A percentile compares a stretch with the other conserved stretches of the same genome.
Conservation (phyloP, 2,113 vertebrate genomes). For the Malurus elegans region DNA sequence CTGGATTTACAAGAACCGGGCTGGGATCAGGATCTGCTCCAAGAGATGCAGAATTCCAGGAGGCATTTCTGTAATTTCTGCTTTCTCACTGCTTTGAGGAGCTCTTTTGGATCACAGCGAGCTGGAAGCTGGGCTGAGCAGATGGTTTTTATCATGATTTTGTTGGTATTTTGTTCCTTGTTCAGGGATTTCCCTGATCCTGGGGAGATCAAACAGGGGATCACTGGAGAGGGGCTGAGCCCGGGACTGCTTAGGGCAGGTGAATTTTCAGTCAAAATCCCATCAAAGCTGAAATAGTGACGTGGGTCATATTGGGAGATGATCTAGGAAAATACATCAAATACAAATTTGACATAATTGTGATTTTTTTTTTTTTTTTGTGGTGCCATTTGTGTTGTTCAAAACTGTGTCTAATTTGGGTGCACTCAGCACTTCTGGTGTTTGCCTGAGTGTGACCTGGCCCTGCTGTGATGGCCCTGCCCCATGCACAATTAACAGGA, state of each 20-base stretch:
- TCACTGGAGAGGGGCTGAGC: not conserved
- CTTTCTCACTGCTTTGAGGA: not conserved
- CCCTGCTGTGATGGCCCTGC: not conserved
- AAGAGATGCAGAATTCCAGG: not conserved
- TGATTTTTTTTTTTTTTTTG: not conserved
- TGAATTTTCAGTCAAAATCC: not conserved
- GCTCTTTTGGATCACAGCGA: not conserved
- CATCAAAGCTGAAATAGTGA: not conserved
- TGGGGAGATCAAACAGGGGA: not conserved
- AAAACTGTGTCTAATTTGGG: not conserved
- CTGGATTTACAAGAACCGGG: not conserved
- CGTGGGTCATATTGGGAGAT: not conserved
- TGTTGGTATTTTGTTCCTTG: no score
- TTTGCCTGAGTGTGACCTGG: not conserved
- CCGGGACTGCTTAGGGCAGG: not conserved
- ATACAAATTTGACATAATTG: not conserved
- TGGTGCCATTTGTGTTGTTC: not conserved
- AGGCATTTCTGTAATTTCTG: not conserved
- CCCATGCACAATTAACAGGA: not conserved
- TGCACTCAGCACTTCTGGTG: not conserved
- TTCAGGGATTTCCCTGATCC: not conserved
- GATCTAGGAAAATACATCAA: not conserved
- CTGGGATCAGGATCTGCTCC: not conserved
- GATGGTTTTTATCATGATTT: not conserved
- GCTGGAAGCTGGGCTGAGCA: not conserved